Evolutionary conservation across 37 sponge, comb jelly and placozoan genomes (phyloP).

Genomic region (Haliclona indistincta): DNA sequence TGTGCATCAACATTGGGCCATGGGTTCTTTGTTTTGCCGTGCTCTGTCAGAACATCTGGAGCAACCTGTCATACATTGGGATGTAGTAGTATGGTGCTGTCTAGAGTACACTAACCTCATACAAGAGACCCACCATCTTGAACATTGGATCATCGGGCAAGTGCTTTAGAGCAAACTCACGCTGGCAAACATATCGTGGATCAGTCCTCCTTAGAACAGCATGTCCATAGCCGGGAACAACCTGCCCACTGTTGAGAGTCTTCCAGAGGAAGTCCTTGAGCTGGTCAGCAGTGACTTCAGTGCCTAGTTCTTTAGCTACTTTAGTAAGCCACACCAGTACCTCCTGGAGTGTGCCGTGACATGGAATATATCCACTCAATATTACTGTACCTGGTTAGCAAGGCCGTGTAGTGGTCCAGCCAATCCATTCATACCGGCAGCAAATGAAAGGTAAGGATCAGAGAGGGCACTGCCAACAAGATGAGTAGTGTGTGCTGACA

Average conservation of each 20-base stretch:
- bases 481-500: constrained; percentile 95
- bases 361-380: not conserved
- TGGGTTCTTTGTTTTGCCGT: constrained; percentile 97
- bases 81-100: not conserved
- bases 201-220: constrained; percentile 98
- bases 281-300: constrained; percentile 79
- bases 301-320: constrained; percentile 74
- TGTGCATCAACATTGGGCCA: constrained; percentile 99
- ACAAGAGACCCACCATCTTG: constrained; percentile 80
- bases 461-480: constrained; percentile 93
- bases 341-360: constrained; percentile 54
- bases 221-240: constrained; percentile 98
- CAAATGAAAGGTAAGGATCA: constrained; percentile 98
- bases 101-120: constrained; percentile 25
- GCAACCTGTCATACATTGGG: constrained; percentile 34
- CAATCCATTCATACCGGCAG: constrained; percentile 96
- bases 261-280: constrained; percentile 89
- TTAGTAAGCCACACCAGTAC: constrained; percentile 95
- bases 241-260: constrained; percentile 92
- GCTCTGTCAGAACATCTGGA: constrained; percentile 85
- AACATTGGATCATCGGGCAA: constrained; percentile 95
- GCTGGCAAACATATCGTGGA: constrained; percentile 95
- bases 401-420: constrained; percentile 98
- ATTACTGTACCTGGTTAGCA: constrained; percentile 65
- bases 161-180: constrained; percentile 95